Percentiles rank a stretch among this genome's conserved stretches.
Evolutionary conservation across 2,797 vertebrate genomes (phyloP).

Genomic region (Platalea minor): DNA sequence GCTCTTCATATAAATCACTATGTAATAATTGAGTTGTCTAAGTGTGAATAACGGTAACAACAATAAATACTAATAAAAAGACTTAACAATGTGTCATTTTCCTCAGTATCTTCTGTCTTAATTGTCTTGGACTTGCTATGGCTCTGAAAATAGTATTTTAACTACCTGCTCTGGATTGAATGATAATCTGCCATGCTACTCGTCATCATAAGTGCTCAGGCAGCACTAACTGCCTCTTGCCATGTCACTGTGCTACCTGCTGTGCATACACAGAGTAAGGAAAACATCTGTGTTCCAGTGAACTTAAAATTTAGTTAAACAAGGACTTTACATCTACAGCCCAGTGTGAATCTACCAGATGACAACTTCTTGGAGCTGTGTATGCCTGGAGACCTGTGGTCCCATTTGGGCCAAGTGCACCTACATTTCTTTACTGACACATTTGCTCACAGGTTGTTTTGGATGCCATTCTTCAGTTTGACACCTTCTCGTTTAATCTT

Average conservation of each 20-base stretch:
- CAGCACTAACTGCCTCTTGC: neutral
- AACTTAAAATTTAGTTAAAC: neutral
- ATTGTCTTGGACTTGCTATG: neutral
- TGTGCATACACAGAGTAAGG: neutral
- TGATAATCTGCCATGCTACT: neutral
- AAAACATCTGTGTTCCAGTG: neutral
- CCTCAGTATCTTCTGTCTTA: neutral
- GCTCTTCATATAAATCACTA: conserved; percentile 56
- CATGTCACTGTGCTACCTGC: neutral
- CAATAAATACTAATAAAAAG: conserved; percentile 68
- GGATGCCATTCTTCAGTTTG: neutral
- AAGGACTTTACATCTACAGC: neutral
- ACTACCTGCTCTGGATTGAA: neutral
- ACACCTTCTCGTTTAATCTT: neutral
- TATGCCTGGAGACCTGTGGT: neutral
- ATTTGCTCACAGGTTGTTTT: neutral
- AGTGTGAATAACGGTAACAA: conserved; percentile 66
- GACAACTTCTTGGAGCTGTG: neutral
- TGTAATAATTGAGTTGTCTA: conserved; percentile 72
- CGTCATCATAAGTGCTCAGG: neutral
- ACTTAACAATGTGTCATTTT: neutral
- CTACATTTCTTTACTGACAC: neutral
- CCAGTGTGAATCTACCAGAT: neutral
- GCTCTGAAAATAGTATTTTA: neutral
- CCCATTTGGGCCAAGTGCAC: neutral